Evolutionary conservation across 2,797 vertebrate species (phyloP), one percentile per base, ranked within the genome.

Genomic region (Myotis findleyi): DNA sequence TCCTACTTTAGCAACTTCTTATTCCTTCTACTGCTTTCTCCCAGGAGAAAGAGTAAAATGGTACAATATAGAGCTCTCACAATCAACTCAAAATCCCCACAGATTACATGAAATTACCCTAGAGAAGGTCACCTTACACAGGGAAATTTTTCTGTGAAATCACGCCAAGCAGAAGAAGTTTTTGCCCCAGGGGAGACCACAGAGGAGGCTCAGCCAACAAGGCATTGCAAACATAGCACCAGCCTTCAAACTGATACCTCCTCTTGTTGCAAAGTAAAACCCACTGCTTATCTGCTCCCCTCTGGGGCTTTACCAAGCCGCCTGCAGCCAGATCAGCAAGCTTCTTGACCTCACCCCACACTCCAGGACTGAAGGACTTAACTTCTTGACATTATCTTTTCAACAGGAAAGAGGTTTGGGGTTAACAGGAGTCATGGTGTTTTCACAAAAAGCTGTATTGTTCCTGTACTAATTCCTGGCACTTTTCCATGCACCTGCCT

Each of bases 401-500:
- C 72, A 89, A 44, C 3, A 82, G 47, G 44, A 96, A 82, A 91
- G n/a, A 76, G 10, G n/a, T 76, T 57, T 87, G 62, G 41, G 55
- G 44, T 76, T 80, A 59, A 91, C 3, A 20, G 75, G 62, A 94
- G 55, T 59, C 12, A 33, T 0, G 0, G 21, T 62, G 44, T 57
- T 85, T 83, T 69, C 71, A 59, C 33, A 76, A 73, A 66, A 53
- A 30, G 23, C 8, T 16, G 10, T 57, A 71, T n/a, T 93, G 25
- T 82, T 81, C 80, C 84, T 89, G n/a, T 8, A 18, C 25, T 84
- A 51, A 38, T 71, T 88, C 36, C 94, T 90, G 95, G 76, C 36
- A 30, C n/a, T 91, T n/a, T 76, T 44, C 83, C 91, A 87, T 7
- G 27, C 72, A 86, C 75, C 82, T 91, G 75, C 71, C 92, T 44